Conservation (phyloP, 23 tunicate genomes). For the Trididemnum miniatum region DNA sequence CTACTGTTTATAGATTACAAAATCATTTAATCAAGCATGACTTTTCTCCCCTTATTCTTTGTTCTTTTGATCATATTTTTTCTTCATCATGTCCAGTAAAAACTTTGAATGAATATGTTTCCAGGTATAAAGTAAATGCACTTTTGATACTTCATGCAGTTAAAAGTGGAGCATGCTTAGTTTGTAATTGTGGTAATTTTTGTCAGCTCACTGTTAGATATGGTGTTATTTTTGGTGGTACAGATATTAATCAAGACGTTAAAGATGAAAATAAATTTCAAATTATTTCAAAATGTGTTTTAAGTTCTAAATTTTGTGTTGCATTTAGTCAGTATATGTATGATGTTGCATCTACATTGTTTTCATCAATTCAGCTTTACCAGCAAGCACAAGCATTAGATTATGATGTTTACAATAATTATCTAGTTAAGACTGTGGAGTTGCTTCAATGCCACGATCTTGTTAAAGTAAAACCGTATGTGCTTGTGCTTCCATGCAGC, state of each 20-base stretch:
- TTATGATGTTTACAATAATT: not conserved
- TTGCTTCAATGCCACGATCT: not conserved
- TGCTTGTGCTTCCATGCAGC: constrained; percentile 56
- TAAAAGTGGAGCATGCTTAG: constrained; percentile 63
- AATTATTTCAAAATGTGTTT: constrained; percentile 39
- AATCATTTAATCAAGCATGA: constrained; percentile 28
- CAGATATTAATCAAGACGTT: constrained; percentile 85
- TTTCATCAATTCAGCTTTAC: constrained; percentile 5
- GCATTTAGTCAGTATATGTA: constrained; percentile 56
- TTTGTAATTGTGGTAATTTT: constrained; percentile 27
- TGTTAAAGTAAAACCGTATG: not conserved
- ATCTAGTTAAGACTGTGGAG: not conserved
- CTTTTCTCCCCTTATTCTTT: not conserved
- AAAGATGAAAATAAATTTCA: constrained; percentile 26
- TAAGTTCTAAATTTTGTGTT: constrained; percentile 48
- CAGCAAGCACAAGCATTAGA: constrained; percentile 72
- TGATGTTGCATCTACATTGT: not conserved
- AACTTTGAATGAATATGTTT: constrained; percentile 22
- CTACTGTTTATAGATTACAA: constrained; percentile 53
- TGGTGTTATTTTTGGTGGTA: constrained; percentile 92
- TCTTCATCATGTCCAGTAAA: constrained; percentile 8
- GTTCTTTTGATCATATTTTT: not conserved
- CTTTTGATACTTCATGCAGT: constrained; percentile 65
- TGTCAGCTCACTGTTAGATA: constrained; percentile 35
- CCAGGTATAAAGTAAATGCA: constrained; percentile 17